Base-by-base conservation (phyloP, 2,113 vertebrate genomes). In the Siniperca chuatsi region DNA sequence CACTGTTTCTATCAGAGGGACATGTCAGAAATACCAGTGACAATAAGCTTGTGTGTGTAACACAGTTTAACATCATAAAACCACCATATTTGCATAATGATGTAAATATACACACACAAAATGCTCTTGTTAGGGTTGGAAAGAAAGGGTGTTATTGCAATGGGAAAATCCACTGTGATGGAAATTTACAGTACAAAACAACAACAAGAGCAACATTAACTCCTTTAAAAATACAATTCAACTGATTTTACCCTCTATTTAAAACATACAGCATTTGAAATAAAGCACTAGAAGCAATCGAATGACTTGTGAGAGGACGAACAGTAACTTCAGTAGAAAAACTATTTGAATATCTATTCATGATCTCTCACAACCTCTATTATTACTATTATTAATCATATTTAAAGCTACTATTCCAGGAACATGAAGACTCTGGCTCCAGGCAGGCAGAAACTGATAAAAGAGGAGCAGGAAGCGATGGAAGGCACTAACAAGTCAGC, bases 391-490 rank as follows among this genome's bases (percentile, higher is more conserved):
- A 29, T 29, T 29, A 29, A 29, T 29, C 1, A 37, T 42, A 25
- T 57, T 42, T 40, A 10, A 57, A 58, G 20, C 2, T 11, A 11
- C 16, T 52, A 6, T 52, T 58, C 55, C 8, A 66, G 64, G 23
- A 52, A 64, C 46, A 29, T 42, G 3, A 62, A n/a, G 23, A 60
- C 16, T 35, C 40, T 48, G 35, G 37, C 58, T 15, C 25, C 23
- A 15, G 6, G 33, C 21, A 37, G 48, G 10, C 40, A 25, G 21
- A n/a, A 68, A 61, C 48, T 67, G 84, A 88, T 92, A 75, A 85
- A 79, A 75, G 16, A 58, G 44, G 37, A 76, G 62, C 82, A 88
- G 75, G 83, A 88, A 90, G 68, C 8, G 20, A 44, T 65, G 70
- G 48, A 75, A 54, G 33, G 13, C 55, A 23, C 50, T 50, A 67